Evolutionary conservation across 2,113 vertebrate species (phyloP), one percentile per base, ranked within the genome.

Genomic region (Syngnathus typhle): DNA sequence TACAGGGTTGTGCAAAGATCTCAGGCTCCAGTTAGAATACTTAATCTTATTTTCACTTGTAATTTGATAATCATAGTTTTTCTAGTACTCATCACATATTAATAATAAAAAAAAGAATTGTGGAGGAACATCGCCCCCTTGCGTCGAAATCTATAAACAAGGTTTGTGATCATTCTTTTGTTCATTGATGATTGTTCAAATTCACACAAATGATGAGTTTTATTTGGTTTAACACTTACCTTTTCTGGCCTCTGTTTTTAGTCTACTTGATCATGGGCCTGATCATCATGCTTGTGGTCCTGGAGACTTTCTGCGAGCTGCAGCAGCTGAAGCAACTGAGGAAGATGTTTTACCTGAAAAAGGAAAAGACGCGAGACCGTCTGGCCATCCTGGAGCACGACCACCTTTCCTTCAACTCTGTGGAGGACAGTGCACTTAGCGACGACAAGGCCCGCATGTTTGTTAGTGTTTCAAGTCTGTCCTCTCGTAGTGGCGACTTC

Each of bases 221-320:
- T 0, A n/a, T 38, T 18, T 8, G 10, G 19, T 39, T 9, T 39
- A 2, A 41, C 27, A 7, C 8, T 55, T 51, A 36, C 15, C 23
- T 13, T 51, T 27, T 5, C 38, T 56, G 13, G 6, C 21, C 21
- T 67, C 1, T 56, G 12, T 56, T 19, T 0, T 13, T 80, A 98
- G 95, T 95, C 69, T 99, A 98, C 85, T 90, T 99, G 67, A 80
- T 98, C 46, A 88, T 97, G 49, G 96, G 96, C 44, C 93, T 99
- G 58, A 92, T 98, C 0, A 93, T 94, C 65, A 97, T 99, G 94
- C 74, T 99, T 86, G 95, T 99, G 6, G 95, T 97, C 60, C 90
- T 99, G 63, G 96, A 99, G 84, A 98, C 96, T 47, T 97, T 98
- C 91, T 98, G 96, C 52, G 96, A 99, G 85, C 95, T 99, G 67